Percentiles rank a stretch among this genome's conserved stretches.
Evolutionary conservation across 2,113 vertebrate genomes (phyloP).

Genomic region (Gasterosteus nipponicus): DNA sequence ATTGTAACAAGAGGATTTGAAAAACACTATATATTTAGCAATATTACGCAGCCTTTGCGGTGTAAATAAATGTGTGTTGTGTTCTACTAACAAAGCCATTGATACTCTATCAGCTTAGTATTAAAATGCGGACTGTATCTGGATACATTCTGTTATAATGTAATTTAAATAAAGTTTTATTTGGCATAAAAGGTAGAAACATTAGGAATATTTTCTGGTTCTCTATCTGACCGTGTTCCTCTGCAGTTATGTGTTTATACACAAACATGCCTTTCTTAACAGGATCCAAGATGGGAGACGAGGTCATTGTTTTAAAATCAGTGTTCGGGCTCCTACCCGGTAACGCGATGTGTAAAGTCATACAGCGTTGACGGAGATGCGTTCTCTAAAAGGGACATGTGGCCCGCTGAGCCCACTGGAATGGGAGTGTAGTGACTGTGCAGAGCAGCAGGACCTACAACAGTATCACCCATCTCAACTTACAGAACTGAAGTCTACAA

Average conservation of each 20-base stretch:
- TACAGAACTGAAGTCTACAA: conserved; percentile 95
- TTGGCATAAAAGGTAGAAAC: not conserved
- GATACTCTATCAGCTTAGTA: not conserved
- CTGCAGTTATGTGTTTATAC: not conserved
- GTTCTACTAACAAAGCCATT: no score
- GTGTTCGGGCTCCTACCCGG: not conserved
- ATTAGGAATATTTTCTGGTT: not conserved
- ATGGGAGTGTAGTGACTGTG: not conserved
- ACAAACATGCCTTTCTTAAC: conserved; percentile 1
- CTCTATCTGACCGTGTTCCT: not conserved
- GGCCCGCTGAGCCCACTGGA: not conserved
- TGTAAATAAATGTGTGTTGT: no score
- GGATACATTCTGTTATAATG: not conserved
- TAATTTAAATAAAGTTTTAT: not conserved
- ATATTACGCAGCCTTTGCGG: no score
- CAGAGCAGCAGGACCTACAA: conserved; percentile 45
- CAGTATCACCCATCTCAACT: conserved; percentile 89
- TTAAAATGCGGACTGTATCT: not conserved
- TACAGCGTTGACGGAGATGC: not conserved
- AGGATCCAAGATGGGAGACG: not conserved
- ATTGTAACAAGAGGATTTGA: no score
- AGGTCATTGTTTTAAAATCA: not conserved
- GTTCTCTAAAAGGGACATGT: not conserved
- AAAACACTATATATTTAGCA: no score
- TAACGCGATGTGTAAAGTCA: not conserved